Conservation (phyloP, 2,797 vertebrate species). For the Discoglossus pictus region DNA sequence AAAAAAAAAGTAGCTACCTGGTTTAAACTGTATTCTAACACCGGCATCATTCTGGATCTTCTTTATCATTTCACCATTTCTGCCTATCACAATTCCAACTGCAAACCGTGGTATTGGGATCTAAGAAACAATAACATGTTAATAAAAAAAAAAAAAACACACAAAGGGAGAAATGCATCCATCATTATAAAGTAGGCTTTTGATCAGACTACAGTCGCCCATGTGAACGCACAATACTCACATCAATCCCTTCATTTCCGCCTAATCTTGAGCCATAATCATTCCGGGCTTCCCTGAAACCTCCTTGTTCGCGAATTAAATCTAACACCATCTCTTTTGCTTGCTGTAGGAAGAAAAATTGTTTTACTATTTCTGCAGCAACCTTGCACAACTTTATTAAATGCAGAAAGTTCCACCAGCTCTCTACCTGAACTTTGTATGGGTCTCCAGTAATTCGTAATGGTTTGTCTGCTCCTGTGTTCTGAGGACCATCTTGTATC, state of each 20-base stretch:
- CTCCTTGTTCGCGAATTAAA: conserved; percentile 95
- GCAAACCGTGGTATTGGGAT: conserved; percentile 97
- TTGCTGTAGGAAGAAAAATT: conserved; percentile 79
- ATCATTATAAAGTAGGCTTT: no score
- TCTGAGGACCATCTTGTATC: conserved; percentile 98
- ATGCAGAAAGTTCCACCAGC: conserved; percentile 11
- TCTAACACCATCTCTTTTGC: conserved; percentile 99
- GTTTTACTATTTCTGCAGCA: neutral
- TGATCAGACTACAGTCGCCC: no score
- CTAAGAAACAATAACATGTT: no score
- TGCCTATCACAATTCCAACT: conserved; percentile 96
- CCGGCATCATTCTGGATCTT: conserved; percentile 99
- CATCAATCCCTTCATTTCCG: conserved; percentile 89
- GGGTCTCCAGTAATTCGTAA: conserved; percentile 97
- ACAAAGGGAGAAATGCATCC: neutral
- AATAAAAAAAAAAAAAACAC: neutral
- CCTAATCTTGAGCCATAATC: conserved; percentile 95
- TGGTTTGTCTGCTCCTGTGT: conserved; percentile 96
- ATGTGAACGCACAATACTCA: conserved; percentile 68
- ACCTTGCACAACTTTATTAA: neutral
- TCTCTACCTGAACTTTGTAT: conserved; percentile 95
- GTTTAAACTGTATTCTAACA: conserved; percentile 97
- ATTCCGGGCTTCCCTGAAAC: conserved; percentile 94
- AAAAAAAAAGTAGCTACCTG: conserved; percentile 72
- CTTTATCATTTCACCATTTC: conserved; percentile 99